Conservation (phyloP, 2,888 invertebrate genomes). For the Ochropleura leucogaster region DNA sequence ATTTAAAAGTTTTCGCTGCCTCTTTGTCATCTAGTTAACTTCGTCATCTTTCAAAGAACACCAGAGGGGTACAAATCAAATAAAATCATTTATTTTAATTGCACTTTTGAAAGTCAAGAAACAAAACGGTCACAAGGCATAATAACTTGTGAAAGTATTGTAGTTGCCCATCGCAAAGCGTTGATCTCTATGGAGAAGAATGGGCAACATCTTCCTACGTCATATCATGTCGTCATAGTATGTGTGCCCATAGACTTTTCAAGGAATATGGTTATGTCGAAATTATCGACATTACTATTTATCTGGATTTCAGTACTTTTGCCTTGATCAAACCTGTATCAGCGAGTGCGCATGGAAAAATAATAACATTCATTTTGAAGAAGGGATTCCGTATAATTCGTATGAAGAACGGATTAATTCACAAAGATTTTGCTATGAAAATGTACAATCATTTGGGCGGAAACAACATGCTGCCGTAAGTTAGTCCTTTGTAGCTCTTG, state of each 20-base stretch:
- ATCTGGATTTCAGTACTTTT: constrained; percentile 91
- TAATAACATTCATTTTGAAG: constrained; percentile 93
- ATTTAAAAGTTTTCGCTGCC: neutral
- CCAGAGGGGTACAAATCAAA: too few relatives aligned
- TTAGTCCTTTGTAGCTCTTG: constrained; percentile 40
- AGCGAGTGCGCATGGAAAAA: constrained; percentile 93
- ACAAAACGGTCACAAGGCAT: too few relatives aligned
- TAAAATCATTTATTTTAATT: too few relatives aligned
- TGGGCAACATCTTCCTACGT: neutral
- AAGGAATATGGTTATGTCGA: neutral
- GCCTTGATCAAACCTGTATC: constrained; percentile 95
- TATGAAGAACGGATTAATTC: constrained; percentile 93
- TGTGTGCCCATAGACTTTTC: neutral
- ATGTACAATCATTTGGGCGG: constrained; percentile 91
- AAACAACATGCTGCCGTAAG: constrained; percentile 91
- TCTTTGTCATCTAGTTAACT: neutral
- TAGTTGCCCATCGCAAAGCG: too few relatives aligned
- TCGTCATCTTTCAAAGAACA: neutral
- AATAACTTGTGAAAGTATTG: too few relatives aligned
- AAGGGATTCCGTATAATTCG: constrained; percentile 92
- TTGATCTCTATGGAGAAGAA: too few relatives aligned
- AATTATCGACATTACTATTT: neutral
- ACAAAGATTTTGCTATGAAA: constrained; percentile 92
- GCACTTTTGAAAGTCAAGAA: too few relatives aligned
- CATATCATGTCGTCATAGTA: too few relatives aligned